A percentile compares a stretch with the other conserved stretches of the same genome.
These are phyloP conservation scores for Quadroppia sp. DNA, from an alignment of 2,888 invertebrate species.

Conservation along the genomic window DNA sequence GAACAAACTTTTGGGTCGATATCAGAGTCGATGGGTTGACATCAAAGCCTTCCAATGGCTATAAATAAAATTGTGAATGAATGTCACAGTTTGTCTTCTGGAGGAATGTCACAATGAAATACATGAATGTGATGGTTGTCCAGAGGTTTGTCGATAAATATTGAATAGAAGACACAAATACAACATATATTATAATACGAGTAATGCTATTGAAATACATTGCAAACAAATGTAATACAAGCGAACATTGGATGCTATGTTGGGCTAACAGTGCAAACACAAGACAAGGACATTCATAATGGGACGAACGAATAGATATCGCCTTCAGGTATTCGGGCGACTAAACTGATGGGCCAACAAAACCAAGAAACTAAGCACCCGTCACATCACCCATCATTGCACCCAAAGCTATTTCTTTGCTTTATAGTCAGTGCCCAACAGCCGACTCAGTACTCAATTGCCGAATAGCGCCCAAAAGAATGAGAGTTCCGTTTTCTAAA, in stretches of 20 bases:
- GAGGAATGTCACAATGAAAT: constrained; percentile 29
- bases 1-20: constrained; percentile 2
- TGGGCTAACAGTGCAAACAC: not conserved
- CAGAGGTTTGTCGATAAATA: constrained; percentile 4
- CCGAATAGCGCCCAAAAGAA: constrained; percentile 29
- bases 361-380: constrained; percentile 12
- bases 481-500: constrained; percentile 26
- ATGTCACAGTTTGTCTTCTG: not conserved
- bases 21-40: constrained; percentile 14
- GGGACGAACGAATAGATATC: constrained; percentile 2
- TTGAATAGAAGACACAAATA: constrained; percentile 3
- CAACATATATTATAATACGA: not conserved
- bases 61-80: constrained; percentile 3
- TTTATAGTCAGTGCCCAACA: not conserved
- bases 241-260: not conserved
- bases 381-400: constrained; percentile 23
- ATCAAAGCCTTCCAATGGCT: constrained; percentile 7
- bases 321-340: constrained; percentile 17
- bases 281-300: constrained; percentile 3
- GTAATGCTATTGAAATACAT: constrained; percentile 21
- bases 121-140: constrained; percentile 18
- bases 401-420: constrained; percentile 28
- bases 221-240: constrained; percentile 7
- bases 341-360: constrained; percentile 27
- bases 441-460: constrained; percentile 23